phyloP scores from a whole-genome alignment of 1,140 invertebrate genomes.

The Zaprionus capensis region DNA sequence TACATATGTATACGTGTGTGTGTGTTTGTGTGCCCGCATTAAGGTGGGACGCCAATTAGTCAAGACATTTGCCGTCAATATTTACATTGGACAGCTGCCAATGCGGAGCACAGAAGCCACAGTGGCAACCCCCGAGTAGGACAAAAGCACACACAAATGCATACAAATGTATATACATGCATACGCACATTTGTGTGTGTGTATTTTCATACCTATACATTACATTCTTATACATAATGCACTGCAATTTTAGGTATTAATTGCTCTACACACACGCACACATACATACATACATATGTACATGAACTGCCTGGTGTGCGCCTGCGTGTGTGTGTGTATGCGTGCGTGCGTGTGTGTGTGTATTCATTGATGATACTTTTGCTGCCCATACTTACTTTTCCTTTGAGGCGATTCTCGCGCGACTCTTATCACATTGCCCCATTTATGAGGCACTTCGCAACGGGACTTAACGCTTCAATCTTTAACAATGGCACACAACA shows the following conservation, averaged over 20 bases:
- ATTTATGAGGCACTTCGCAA: slow-evolving; percentile 26
- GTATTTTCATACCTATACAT: background rate
- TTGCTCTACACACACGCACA: background rate
- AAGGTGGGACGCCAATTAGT: slow-evolving; percentile 41
- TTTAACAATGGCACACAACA: slow-evolving; percentile 21
- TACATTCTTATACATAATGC: background rate
- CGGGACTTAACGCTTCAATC: background rate
- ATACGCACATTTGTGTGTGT: background rate
- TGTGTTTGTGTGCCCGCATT: background rate
- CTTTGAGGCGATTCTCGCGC: slow-evolving; percentile 17
- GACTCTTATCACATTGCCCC: slow-evolving; percentile 44
- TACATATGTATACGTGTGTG: background rate
- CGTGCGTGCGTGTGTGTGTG: background rate
- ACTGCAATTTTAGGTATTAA: background rate
- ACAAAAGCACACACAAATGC: background rate
- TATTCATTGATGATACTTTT: slow-evolving; percentile 10
- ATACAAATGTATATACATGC: background rate
- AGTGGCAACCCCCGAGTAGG: slow-evolving; percentile 49
- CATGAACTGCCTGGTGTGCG: background rate
- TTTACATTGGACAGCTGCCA: slow-evolving; percentile 63
- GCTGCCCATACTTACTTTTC: background rate
- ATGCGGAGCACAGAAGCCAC: slow-evolving; percentile 19
- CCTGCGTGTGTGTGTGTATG: background rate
- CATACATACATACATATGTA: background rate
- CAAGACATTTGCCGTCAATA: slow-evolving; percentile 43